Conservation (phyloP, 2,888 invertebrate species). For the Reticulitermes lucifugus region DNA sequence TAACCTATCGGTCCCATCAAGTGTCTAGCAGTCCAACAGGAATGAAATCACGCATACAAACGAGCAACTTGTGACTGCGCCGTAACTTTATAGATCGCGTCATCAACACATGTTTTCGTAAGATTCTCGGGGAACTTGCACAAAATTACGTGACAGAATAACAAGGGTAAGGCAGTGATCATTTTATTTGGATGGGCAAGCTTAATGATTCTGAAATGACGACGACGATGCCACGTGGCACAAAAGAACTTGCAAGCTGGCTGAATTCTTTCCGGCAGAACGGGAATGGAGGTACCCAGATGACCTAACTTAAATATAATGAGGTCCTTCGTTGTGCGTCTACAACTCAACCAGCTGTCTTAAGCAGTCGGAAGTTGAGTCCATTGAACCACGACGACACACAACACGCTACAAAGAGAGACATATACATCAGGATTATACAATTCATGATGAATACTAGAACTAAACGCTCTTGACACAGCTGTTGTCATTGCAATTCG, state of each 20-base stretch:
- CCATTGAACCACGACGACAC: neutral
- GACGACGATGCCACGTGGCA: neutral
- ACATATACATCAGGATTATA: neutral
- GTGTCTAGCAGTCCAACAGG: too few relatives aligned
- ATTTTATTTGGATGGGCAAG: neutral
- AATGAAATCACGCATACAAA: too few relatives aligned
- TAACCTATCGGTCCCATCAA: too few relatives aligned
- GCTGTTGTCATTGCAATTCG: neutral
- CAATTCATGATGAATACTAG: neutral
- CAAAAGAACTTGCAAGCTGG: neutral
- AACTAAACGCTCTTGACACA: neutral
- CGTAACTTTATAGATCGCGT: too few relatives aligned
- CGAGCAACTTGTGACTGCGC: too few relatives aligned
- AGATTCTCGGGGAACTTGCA: neutral
- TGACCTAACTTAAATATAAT: neutral
- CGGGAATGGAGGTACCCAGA: conserved; percentile 24
- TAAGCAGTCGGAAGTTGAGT: conserved; percentile 28
- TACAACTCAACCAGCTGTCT: conserved; percentile 12
- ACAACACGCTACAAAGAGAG: neutral
- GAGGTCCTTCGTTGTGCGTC: neutral
- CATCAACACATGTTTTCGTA: too few relatives aligned
- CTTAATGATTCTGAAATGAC: neutral
- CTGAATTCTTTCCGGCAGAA: neutral
- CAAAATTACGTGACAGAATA: neutral
- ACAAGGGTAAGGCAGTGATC: neutral